Conservation (phyloP, 1,140 invertebrate genomes). For the Tetramorium simillimum region DNA sequence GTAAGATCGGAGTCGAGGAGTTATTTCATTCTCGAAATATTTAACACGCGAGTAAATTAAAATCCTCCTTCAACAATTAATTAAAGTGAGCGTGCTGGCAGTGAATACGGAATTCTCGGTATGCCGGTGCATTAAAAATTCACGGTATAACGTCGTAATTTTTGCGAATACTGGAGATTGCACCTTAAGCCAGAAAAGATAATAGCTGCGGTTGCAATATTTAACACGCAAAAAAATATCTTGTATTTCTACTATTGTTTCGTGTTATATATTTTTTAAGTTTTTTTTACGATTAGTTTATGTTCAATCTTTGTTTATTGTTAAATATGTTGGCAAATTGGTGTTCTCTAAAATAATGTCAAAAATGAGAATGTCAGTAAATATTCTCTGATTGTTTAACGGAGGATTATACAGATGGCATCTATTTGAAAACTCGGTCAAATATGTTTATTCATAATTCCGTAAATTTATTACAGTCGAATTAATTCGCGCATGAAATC, state of each 20-base stretch:
- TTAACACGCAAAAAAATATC: not conserved
- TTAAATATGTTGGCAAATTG: not conserved
- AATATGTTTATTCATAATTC: constrained; percentile 31
- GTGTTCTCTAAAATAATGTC: not conserved
- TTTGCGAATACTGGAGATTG: constrained; percentile 36
- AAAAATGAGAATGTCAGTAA: not conserved
- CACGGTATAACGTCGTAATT: constrained; percentile 44
- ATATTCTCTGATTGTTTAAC: not conserved
- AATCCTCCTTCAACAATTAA: constrained; percentile 56
- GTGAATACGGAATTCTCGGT: constrained; percentile 58
- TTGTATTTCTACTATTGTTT: not conserved
- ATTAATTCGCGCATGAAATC: constrained; percentile 30
- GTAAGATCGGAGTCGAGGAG: constrained; percentile 36
- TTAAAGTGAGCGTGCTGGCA: constrained; percentile 44
- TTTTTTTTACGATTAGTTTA: not conserved
- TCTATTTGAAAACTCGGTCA: not conserved
- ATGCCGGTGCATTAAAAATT: constrained; percentile 56
- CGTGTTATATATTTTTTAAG: not conserved
- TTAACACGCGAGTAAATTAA: constrained; percentile 58
- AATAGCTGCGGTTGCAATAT: constrained; percentile 10
- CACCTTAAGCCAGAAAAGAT: constrained; percentile 33
- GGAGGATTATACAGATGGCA: not conserved
- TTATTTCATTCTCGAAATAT: constrained; percentile 57
- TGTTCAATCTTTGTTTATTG: not conserved
- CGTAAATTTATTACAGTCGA: not conserved